Evolutionary conservation across 35 echinoderm and acorn worm species (phyloP), one percentile per base, ranked within the genome.

Genomic region (Ophiothrix spiculata): DNA sequence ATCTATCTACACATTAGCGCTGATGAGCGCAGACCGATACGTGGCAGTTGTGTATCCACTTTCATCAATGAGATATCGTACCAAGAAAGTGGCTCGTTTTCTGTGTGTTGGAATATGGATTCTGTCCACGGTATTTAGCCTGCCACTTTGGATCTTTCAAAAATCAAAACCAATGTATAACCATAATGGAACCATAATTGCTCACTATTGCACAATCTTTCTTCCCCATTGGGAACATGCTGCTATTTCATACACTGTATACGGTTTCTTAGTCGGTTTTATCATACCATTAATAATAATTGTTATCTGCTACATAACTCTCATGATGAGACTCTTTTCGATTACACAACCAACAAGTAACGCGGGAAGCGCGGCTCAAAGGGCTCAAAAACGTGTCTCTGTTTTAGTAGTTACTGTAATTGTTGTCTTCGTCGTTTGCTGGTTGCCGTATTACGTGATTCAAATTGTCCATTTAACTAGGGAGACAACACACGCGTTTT

Each of bases 1-100:
- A 12, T 91, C 92, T 14, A 39, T 91, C 28, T 94, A 87, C 73
- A 99, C 89, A 12, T 79, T 99, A 31, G 87, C 89, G 28, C 83
- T 90, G 32, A 99, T 99, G 96, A 99, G 96, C 56, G 92, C 89
- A 31, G 96, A 99, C 73, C 81, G 96, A 39, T 99, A 94, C 75
- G 63, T 94, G 21, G 96, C 96, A 1, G 92, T 99, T 11, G 92
- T 91, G 14, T 93, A 94, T 56, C 91, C 91, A 8, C 56, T 99
- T 0, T 94, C 96, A 0, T 99, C 96, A 8, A 99, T 99, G 86
- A 85, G 94, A 17, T 84, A 93, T 63, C 81, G 96, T 3, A 99
- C 96, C 46, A 81, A 90, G 28, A 86, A 83, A 16, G 86, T 82
- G 21, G 92, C 96, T 60, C 89, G 90, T 29, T 86, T 99, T 74